A percentile compares a stretch with the other conserved stretches of the same genome.
These are phyloP conservation scores for Oryzias melastigma DNA, from an alignment of 2,113 vertebrate genomes.

Conservation along the genomic window DNA sequence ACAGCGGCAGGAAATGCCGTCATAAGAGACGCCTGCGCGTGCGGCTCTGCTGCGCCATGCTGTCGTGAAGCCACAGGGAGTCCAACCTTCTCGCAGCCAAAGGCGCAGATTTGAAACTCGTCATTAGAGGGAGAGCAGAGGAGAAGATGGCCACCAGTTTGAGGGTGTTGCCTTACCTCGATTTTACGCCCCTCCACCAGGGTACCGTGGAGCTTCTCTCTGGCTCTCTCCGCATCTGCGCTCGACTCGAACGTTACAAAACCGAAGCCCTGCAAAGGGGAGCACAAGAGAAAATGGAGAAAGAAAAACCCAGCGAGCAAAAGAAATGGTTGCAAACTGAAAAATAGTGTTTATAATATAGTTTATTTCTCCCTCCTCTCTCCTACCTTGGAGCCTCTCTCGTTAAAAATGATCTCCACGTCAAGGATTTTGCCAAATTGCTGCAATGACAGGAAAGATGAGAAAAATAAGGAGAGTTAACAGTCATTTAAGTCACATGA, in stretches of 20 bases:
- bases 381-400: constrained; percentile 97
- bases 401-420: constrained; percentile 99
- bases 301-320: neutral
- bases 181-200: constrained; percentile 99
- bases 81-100: constrained; percentile 47
- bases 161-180: constrained; percentile 81
- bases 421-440: constrained; percentile 99
- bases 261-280: constrained; percentile 89
- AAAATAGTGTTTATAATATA: neutral
- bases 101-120: constrained; percentile 48
- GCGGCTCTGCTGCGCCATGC: constrained; percentile 63
- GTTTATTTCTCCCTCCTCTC: neutral
- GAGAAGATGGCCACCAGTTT: constrained; percentile 49
- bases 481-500: constrained; percentile 6
- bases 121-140: constrained; percentile 54
- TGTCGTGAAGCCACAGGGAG: constrained; percentile 63
- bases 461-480: constrained; percentile 26
- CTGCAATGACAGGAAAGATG: constrained; percentile 71
- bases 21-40: constrained; percentile 42
- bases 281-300: neutral
- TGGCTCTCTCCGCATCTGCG: constrained; percentile 94
- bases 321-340: neutral
- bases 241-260: constrained; percentile 99
- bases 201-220: constrained; percentile 98
- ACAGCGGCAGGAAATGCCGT: constrained; percentile 52